Conservation (phyloP, 2,113 vertebrate genomes). For the Beaufortia kweichowensis region DNA sequence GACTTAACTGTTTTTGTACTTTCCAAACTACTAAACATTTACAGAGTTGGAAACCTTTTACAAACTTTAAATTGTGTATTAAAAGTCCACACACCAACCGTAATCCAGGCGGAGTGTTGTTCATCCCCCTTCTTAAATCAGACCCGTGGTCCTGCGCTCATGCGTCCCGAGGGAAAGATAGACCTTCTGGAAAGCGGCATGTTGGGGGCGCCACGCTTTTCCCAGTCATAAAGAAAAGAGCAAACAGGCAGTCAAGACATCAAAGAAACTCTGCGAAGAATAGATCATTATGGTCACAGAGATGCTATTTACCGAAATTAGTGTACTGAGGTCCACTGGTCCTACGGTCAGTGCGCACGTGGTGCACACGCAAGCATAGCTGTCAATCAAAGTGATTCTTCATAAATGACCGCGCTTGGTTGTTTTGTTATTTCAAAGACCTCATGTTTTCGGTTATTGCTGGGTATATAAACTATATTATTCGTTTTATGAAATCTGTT, state of each 20-base stretch:
- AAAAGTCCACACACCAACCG: constrained; percentile 75
- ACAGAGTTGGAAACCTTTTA: constrained; percentile 20
- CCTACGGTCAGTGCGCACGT: constrained; percentile 41
- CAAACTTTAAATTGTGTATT: constrained; percentile 41
- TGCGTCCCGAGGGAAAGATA: constrained; percentile 37
- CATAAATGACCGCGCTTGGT: background rate
- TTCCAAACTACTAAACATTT: constrained; percentile 34
- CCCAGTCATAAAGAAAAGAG: constrained; percentile 36
- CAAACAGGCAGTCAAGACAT: constrained; percentile 38
- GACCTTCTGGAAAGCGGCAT: constrained; percentile 51
- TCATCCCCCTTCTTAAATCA: constrained; percentile 68
- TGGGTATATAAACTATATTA: too few species aligned
- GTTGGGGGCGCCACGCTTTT: constrained; percentile 27
- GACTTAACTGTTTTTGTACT: background rate
- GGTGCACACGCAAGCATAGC: constrained; percentile 32
- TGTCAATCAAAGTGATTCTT: constrained; percentile 5
- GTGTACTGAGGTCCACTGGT: constrained; percentile 11
- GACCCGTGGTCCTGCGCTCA: constrained; percentile 60
- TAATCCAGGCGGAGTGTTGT: constrained; percentile 73
- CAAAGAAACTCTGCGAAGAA: constrained; percentile 24
- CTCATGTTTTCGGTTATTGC: too few species aligned
- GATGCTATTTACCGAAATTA: constrained; percentile 47
- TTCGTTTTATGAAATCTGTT: too few species aligned
- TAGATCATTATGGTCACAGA: constrained; percentile 38
- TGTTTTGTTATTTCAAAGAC: background rate